Evolutionary conservation across 2,113 vertebrate genomes (phyloP).

Genomic region (Neogale vison): DNA sequence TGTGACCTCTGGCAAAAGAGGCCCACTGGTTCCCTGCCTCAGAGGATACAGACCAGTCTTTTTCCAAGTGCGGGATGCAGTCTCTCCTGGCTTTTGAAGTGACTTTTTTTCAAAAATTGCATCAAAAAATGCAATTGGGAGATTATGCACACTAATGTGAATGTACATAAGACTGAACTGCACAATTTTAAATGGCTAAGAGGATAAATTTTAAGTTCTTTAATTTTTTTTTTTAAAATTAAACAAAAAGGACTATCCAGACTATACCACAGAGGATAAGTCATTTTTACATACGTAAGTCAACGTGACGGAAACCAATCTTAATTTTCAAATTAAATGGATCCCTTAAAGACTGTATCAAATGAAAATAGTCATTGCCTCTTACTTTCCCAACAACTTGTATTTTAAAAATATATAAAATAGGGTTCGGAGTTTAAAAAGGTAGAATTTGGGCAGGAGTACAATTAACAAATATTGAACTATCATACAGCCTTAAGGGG

Average conservation of each 20-base stretch:
- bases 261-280: not conserved
- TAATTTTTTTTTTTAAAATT: not conserved
- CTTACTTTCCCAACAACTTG: not conserved
- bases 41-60: not conserved
- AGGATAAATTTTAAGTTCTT: not conserved
- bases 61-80: not conserved
- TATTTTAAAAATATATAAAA: slow-evolving; percentile 6
- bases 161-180: not conserved
- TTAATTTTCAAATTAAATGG: slow-evolving; percentile 40
- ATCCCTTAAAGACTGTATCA: not conserved
- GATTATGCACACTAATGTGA: not conserved
- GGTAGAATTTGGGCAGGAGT: not conserved
- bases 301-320: not conserved
- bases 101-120: not conserved
- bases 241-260: not conserved
- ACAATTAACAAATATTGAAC: not conserved
- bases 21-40: not conserved
- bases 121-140: not conserved
- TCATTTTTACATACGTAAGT: not conserved
- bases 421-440: not conserved
- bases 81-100: not conserved
- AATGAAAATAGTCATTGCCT: slow-evolving; percentile 24
- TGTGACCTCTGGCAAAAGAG: not conserved
- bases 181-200: not conserved
- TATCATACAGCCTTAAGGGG: not conserved